Conservation (phyloP, 2,888 invertebrate genomes). For the Lottia scabra region DNA sequence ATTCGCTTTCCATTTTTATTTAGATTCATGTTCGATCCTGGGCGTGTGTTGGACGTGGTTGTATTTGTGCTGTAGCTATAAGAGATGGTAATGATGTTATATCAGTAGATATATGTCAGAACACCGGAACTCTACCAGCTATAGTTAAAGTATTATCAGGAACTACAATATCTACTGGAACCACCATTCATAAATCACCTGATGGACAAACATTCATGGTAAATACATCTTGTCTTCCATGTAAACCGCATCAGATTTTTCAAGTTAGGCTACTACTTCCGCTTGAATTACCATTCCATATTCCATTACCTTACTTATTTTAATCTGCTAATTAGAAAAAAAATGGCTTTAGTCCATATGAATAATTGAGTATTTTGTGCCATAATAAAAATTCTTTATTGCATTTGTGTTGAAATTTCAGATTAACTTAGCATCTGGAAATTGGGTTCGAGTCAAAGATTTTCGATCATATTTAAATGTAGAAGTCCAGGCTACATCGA, state of each 20-base stretch:
- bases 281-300: too few relatives aligned
- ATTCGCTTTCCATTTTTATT: background rate
- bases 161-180: background rate
- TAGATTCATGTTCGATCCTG: slow-evolving; percentile 30
- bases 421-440: slow-evolving; percentile 11
- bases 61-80: slow-evolving; percentile 33
- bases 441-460: slow-evolving; percentile 19
- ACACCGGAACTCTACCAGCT: slow-evolving; percentile 14
- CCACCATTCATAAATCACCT: slow-evolving; percentile 10
- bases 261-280: too few relatives aligned
- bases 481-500: slow-evolving; percentile 17
- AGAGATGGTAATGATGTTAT: slow-evolving; percentile 31
- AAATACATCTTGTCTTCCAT: too few relatives aligned
- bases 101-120: slow-evolving; percentile 14
- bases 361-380: too few relatives aligned
- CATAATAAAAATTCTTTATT: too few relatives aligned
- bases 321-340: too few relatives aligned
- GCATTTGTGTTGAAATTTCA: background rate
- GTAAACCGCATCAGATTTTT: too few relatives aligned
- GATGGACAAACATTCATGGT: slow-evolving; percentile 23
- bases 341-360: too few relatives aligned
- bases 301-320: too few relatives aligned
- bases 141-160: slow-evolving; percentile 15
- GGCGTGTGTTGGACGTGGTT: slow-evolving; percentile 23
- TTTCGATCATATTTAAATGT: slow-evolving; percentile 20